Evolutionary conservation across 2,113 vertebrate genomes (phyloP).

Genomic region (Nipponia nippon): DNA sequence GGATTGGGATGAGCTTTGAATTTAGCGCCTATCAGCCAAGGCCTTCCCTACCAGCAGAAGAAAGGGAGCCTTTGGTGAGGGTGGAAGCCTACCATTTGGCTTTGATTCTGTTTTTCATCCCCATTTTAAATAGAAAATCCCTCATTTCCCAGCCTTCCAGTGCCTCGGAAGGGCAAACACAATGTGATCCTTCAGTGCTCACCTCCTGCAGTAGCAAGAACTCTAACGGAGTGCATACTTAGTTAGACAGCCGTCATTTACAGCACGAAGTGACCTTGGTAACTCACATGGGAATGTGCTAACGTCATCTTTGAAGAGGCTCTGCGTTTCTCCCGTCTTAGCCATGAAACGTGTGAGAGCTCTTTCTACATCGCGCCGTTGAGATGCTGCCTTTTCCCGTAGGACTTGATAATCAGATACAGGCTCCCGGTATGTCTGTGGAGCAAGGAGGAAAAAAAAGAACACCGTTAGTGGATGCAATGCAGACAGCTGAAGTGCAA

Average conservation of each 20-base stretch:
- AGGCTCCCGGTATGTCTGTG: conserved; percentile 91
- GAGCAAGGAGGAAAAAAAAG: neutral
- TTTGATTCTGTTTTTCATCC: neutral
- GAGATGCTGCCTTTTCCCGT: conserved; percentile 92
- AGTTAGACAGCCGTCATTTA: neutral
- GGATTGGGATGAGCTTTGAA: neutral
- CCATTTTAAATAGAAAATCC: neutral
- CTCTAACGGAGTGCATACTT: rapidly evolving
- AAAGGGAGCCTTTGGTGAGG: neutral
- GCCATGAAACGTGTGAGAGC: conserved; percentile 98
- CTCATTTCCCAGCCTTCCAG: neutral
- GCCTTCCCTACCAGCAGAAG: neutral
- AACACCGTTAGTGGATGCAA: neutral
- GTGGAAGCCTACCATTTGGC: neutral
- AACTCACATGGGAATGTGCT: conserved; percentile 88
- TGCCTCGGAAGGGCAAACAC: neutral
- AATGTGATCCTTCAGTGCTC: neutral
- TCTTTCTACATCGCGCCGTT: conserved; percentile 92
- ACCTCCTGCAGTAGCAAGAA: neutral
- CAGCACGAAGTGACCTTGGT: neutral
- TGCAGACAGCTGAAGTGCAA: neutral
- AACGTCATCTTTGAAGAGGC: conserved; percentile 94
- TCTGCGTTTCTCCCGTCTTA: conserved; percentile 95
- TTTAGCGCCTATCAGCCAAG: neutral
- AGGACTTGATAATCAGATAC: conserved; percentile 94